Evolutionary conservation across 2,113 vertebrate genomes (phyloP), one percentile per base, ranked within the genome.

Genomic region (Coryphaenoides rupestris): DNA sequence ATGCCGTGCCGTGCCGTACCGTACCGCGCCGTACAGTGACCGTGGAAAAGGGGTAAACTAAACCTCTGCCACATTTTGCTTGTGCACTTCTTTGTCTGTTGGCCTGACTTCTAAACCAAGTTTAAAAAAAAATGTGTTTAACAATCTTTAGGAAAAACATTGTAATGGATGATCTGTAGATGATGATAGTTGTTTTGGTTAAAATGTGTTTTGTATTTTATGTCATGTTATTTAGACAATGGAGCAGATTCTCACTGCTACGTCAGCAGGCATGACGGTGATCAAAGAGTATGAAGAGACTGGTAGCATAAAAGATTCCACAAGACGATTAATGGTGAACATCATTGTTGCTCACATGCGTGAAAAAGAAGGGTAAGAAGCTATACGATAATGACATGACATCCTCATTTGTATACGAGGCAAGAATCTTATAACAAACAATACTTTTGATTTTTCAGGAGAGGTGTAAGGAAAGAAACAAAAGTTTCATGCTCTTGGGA

Each of bases 401-500:
- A 22, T 19, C 6, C 24, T 22, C 13, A 55, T 50, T 15, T 49
- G 19, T 19, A 55, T 23, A 61, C 10, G 6, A n/a, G 21, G 61
- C 13, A 19, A 22, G 19, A 57, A 57, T 62, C 23, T 47, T 6
- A n/a, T 19, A 61, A 62, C 17, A 26, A 53, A 19, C 16, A 10
- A 21, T 45, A 13, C 21, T 58, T 55, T 62, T 68, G n/a, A 2
- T 5, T 33, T 33, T 33, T 2, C 52, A 68, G 66, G 21, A 68
- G 66, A 68, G 33, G n/a, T 67, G 56, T 50, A 21, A 62, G 68
- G n/a, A 69, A 69, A 63, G 60, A 21, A 63, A 53, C 60, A 33
- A 63, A 58, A 17, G 54, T 63, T 58, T 23, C 24, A 58, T 69
- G 68, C 45, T 26, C 58, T 61, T 70, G 61, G 55, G n/a, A 70